Evolutionary conservation across 92 coral and sea anemone species (phyloP), one percentile per base, ranked within the genome.

Genomic region (Anthopleura xanthogrammica): DNA sequence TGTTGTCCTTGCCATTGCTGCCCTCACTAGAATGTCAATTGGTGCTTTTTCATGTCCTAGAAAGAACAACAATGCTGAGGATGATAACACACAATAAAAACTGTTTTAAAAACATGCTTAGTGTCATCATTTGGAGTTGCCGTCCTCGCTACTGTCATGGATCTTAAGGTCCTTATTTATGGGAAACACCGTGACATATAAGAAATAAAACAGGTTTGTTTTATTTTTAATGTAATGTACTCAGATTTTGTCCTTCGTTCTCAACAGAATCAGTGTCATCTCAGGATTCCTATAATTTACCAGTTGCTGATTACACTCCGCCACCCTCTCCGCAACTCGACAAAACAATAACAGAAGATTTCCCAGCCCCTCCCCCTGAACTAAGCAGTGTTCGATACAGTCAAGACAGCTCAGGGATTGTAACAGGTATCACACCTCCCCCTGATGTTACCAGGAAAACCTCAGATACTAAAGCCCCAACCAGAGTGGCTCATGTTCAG

Each of bases 241-340:
- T 70, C 6, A 50, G 24, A 43, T 16, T 5, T 46, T 54, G 60
- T 68, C 39, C 42, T 46, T 64, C 5, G n/a, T 41, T 6, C 70
- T 52, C 66, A 78, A 68, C 77, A 91, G 93, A 86, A 64, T 91
- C 93, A n/a, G 81, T 81, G 17, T 87, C 93, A 72, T 86, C 98
- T 42, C 92, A 91, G 46, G 89, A 94, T 19, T 58, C 89, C 14
- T 91, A 88, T 62, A 89, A 85, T 83, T 70, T 89, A 43, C 95
- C 95, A 5, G 89, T 85, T 81, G 90, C 91, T 43, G 95, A 94
- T 70, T 94, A 94, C 90, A 94, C 98, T 0, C 98, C 98, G 3
- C 95, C 98, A 4, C 87, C 93, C 41, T 94, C 98, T 5, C 86
- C 92, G 2, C 72, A 87, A 41, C 77, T 86, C 11, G 89, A 79